phyloP scores from a whole-genome alignment of 2,113 vertebrate species.

The Tonatia bakeri region DNA sequence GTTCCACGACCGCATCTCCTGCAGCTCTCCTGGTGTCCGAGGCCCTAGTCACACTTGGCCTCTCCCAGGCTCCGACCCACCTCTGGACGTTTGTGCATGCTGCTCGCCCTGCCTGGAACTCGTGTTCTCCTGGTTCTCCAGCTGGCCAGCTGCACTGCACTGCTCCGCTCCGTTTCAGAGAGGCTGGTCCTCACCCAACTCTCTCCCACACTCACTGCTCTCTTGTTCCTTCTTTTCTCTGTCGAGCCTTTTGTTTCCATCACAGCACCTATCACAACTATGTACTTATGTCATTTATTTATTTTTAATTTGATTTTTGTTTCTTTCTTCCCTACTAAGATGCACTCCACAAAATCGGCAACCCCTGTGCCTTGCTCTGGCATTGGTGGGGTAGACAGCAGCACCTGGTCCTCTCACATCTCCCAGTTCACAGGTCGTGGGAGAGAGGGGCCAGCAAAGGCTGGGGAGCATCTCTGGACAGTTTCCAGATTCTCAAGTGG shows the following conservation, averaged over 20 bases:
- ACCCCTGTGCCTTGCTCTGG: rapidly evolving
- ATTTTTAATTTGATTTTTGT: background rate
- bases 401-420: background rate
- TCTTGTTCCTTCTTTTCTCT: background rate
- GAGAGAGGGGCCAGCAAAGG: background rate
- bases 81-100: background rate
- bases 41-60: background rate
- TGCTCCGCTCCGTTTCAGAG: background rate
- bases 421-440: background rate
- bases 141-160: background rate
- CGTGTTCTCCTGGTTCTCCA: background rate
- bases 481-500: background rate
- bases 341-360: background rate
- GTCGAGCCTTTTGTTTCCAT: background rate
- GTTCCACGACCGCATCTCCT: background rate
- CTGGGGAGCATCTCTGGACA: background rate
- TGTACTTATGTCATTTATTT: rapidly evolving
- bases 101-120: background rate
- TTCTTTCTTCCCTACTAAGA: background rate
- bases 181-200: background rate
- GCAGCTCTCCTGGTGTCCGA: rapidly evolving
- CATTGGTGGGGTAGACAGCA: background rate
- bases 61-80: background rate
- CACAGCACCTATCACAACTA: background rate
- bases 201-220: background rate